Percentiles rank a stretch among this genome's conserved stretches.
Conservation (phyloP, 2,113 vertebrate species). For the Notarius lentiginosus region DNA sequence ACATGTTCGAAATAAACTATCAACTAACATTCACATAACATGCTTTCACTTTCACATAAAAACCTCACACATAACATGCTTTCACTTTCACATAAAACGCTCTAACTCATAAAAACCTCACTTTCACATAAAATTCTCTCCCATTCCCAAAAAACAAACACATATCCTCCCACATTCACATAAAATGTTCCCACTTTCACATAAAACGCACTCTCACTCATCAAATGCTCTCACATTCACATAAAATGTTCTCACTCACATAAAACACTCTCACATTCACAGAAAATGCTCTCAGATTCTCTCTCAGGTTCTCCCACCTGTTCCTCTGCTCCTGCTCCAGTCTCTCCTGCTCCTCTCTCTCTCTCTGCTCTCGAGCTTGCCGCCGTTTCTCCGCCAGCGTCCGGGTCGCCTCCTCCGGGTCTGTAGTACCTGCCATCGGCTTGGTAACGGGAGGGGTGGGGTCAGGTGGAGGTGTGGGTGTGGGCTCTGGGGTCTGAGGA, state of each 20-base stretch:
- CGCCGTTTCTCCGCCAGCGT: conserved; percentile 87
- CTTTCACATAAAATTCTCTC: background rate
- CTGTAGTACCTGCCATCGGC: conserved; percentile 83
- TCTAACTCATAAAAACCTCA: background rate
- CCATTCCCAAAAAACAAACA: background rate
- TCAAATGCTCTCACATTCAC: background rate
- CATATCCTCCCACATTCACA: background rate
- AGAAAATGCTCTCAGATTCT: background rate
- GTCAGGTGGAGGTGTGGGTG: conserved; percentile 34
- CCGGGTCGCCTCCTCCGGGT: conserved; percentile 87
- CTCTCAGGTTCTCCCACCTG: conserved; percentile 71
- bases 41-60: background rate
- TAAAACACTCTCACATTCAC: background rate
- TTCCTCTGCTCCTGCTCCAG: conserved; percentile 82
- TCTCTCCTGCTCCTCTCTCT: conserved; percentile 87
- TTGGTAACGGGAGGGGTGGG: conserved; percentile 62
- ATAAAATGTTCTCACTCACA: background rate
- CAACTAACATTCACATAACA: background rate
- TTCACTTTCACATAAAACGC: background rate
- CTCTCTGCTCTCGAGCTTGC: conserved; percentile 90
- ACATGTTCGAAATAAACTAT: too few relatives aligned
- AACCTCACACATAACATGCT: background rate
- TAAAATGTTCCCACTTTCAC: background rate
- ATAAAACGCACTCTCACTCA: background rate
- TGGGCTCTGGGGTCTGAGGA: conserved; percentile 41